Conservation (phyloP, 2,888 invertebrate species). For the Syrphus vitripennis region DNA sequence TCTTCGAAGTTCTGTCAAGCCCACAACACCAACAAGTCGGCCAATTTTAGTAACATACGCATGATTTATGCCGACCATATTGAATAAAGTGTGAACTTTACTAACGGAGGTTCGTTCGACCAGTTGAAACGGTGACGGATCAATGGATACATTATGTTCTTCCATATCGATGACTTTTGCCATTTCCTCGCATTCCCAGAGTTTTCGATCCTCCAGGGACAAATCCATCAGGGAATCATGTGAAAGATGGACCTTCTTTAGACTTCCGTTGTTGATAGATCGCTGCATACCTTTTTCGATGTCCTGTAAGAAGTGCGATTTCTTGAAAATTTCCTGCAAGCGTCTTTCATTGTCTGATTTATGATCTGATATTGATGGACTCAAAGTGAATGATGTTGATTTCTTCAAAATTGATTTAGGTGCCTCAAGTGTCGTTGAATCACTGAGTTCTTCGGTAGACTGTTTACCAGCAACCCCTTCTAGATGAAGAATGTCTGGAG, state of each 20-base stretch:
- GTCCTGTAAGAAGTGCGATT: conserved; percentile 93
- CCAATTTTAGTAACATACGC: conserved; percentile 99
- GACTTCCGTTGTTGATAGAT: conserved; percentile 79
- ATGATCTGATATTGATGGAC: neutral
- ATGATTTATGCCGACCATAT: conserved; percentile 98
- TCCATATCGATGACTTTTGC: conserved; percentile 89
- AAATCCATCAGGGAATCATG: conserved; percentile 94
- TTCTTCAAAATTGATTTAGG: conserved; percentile 96
- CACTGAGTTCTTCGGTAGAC: neutral
- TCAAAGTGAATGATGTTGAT: conserved; percentile 95
- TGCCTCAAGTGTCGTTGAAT: conserved; percentile 78
- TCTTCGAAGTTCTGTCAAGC: conserved; percentile 94
- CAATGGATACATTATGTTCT: conserved; percentile 85
- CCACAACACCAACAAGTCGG: conserved; percentile 96
- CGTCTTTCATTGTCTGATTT: conserved; percentile 4
- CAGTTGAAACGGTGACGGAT: conserved; percentile 98
- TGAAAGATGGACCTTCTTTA: conserved; percentile 94
- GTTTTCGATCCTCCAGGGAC: conserved; percentile 94
- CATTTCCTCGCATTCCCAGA: conserved; percentile 97
- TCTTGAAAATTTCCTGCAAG: conserved; percentile 90
- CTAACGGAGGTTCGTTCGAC: conserved; percentile 95
- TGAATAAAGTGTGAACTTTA: conserved; percentile 98
- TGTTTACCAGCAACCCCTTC: conserved; percentile 77
- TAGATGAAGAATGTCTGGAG: conserved; percentile 88
- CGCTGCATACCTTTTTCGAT: conserved; percentile 81